phyloP scores from a whole-genome alignment of 2,797 vertebrate genomes.

The Karalla daura region DNA sequence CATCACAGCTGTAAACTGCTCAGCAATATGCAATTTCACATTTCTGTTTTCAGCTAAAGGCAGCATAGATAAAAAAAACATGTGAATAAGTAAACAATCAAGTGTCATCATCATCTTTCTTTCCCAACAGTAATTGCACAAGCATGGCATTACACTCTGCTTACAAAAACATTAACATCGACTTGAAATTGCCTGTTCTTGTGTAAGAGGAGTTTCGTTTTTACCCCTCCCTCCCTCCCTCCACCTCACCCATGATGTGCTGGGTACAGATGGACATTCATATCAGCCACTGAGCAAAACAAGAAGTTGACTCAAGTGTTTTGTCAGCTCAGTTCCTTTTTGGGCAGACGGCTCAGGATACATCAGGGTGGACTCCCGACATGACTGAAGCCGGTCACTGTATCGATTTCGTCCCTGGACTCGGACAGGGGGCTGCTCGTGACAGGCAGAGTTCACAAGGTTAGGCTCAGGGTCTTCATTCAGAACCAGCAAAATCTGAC shows the following conservation, averaged over 20 bases:
- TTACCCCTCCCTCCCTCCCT: background rate
- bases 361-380: constrained; percentile 7
- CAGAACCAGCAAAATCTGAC: constrained; percentile 63
- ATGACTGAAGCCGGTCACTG: constrained; percentile 7
- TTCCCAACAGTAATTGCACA: background rate
- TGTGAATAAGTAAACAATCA: background rate
- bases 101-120: background rate
- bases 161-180: background rate
- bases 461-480: constrained; percentile 50
- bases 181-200: background rate
- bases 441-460: constrained; percentile 13
- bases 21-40: background rate
- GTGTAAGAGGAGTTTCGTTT: background rate
- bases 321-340: constrained; percentile 37
- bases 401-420: constrained; percentile 13
- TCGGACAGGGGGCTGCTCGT: constrained; percentile 11
- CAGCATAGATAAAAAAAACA: background rate
- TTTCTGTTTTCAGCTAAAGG: background rate
- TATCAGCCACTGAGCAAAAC: constrained; percentile 11
- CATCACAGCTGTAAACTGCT: background rate
- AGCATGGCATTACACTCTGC: background rate
- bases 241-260: too few relatives aligned
- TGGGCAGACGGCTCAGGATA: background rate
- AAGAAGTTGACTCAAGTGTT: constrained; percentile 38
- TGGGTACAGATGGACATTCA: background rate